Percentiles rank a stretch among this genome's conserved stretches.
Conservation (phyloP, 2,113 vertebrate genomes). For the Odontophorus gujanensis region DNA sequence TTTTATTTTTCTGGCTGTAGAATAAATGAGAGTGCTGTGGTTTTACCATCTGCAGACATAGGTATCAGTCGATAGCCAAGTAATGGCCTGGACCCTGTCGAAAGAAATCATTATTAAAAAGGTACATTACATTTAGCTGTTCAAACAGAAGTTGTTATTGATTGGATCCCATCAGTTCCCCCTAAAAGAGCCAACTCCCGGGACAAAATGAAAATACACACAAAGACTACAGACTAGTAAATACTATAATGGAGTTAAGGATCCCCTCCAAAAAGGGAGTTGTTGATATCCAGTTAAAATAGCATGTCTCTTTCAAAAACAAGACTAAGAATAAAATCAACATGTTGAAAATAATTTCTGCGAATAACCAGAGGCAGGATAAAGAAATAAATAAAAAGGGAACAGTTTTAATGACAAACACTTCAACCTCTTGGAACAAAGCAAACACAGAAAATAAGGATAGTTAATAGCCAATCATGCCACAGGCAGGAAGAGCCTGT, state of each 20-base stretch:
- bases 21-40: slow-evolving; percentile 52
- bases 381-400: slow-evolving; percentile 24
- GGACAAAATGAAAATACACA: slow-evolving; percentile 13
- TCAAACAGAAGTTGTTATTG: slow-evolving; percentile 59
- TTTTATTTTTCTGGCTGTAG: slow-evolving; percentile 23
- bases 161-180: slow-evolving; percentile 42
- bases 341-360: neutral
- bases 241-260: neutral
- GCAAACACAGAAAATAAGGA: slow-evolving; percentile 3
- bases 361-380: neutral
- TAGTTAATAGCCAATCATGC: neutral
- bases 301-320: neutral
- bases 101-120: slow-evolving; percentile 70
- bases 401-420: neutral
- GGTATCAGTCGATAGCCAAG: slow-evolving; percentile 56
- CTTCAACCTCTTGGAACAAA: neutral
- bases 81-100: slow-evolving; percentile 53
- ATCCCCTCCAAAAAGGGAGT: neutral
- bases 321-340: slow-evolving; percentile 7
- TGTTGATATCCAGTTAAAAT: neutral
- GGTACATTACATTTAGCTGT: slow-evolving; percentile 61
- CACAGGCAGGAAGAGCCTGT: neutral
- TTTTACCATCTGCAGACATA: slow-evolving; percentile 55
- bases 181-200: slow-evolving; percentile 42
- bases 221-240: slow-evolving; percentile 7